These are phyloP conservation scores for Chionis minor DNA, from an alignment of 2,113 vertebrate species.

Conservation along the genomic window DNA sequence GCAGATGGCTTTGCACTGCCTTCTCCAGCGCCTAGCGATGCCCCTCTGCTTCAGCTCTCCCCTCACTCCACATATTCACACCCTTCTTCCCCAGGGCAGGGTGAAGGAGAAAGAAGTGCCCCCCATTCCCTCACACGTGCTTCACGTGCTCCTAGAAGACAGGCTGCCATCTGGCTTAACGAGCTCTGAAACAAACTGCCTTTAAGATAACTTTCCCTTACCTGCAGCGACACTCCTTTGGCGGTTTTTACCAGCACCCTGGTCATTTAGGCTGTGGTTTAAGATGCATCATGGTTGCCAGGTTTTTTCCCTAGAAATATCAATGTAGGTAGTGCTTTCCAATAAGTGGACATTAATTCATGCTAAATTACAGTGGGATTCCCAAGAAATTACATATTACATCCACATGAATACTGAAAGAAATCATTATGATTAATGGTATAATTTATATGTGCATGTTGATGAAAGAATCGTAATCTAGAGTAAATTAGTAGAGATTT, in stretches of 20 bases:
- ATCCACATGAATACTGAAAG: constrained; percentile 50
- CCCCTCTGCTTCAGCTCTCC: not conserved
- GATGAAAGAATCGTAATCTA: constrained; percentile 67
- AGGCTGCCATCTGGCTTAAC: constrained; percentile 43
- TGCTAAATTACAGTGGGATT: constrained; percentile 63
- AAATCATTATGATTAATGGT: constrained; percentile 69
- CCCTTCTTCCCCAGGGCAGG: not conserved
- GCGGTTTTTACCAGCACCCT: not conserved
- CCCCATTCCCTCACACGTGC: not conserved
- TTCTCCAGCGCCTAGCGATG: not conserved
- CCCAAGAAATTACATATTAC: constrained; percentile 62
- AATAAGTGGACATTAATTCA: constrained; percentile 68
- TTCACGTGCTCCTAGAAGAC: not conserved
- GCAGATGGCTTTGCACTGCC: not conserved
- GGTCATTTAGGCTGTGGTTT: constrained; percentile 23
- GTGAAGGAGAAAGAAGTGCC: not conserved
- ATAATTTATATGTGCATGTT: constrained; percentile 69
- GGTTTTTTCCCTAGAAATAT: constrained; percentile 19
- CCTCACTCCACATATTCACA: not conserved
- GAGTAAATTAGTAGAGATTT: constrained; percentile 68
- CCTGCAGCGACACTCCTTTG: not conserved
- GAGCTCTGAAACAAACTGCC: constrained; percentile 27
- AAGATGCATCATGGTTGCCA: constrained; percentile 18
- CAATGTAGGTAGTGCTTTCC: constrained; percentile 3
- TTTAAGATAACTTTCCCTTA: constrained; percentile 36